phyloP scores from a whole-genome alignment of 2,888 invertebrate genomes.

The Brachycybe producta region DNA sequence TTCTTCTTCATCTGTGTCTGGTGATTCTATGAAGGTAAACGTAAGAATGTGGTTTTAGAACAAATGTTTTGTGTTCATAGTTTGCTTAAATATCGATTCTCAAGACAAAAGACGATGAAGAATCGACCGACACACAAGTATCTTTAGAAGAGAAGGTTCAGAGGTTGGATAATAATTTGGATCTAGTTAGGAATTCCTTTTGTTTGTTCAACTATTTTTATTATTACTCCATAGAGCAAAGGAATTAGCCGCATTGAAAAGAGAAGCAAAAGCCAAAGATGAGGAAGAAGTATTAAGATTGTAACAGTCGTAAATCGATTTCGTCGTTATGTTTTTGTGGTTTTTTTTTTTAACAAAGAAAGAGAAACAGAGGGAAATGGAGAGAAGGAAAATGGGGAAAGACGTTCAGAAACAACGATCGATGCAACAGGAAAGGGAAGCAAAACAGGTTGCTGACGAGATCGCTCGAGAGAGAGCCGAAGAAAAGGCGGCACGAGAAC shows the following conservation, averaged over 20 bases:
- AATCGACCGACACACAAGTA: too few relatives aligned
- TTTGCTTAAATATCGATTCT: too few relatives aligned
- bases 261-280: conserved; percentile 40
- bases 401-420: conserved; percentile 55
- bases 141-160: conserved; percentile 12
- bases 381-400: conserved; percentile 58
- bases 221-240: too few relatives aligned
- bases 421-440: conserved; percentile 61
- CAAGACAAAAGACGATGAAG: too few relatives aligned
- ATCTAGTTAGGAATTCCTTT: background rate
- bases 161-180: conserved; percentile 4
- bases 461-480: conserved; percentile 61
- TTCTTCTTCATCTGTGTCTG: too few relatives aligned
- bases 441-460: conserved; percentile 57
- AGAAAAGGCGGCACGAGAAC: conserved; percentile 58
- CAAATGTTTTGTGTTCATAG: too few relatives aligned
- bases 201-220: conserved; percentile 1
- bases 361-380: conserved; percentile 46
- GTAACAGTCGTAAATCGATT: background rate
- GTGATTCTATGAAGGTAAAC: too few relatives aligned
- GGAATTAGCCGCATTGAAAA: conserved; percentile 7
- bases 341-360: conserved; percentile 26
- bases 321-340: conserved; percentile 9
- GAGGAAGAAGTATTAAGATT: conserved; percentile 45
- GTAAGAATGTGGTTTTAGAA: too few relatives aligned